These are phyloP conservation scores for Maniola jurtina DNA, from an alignment of 1,140 invertebrate species.

Conservation along the genomic window DNA sequence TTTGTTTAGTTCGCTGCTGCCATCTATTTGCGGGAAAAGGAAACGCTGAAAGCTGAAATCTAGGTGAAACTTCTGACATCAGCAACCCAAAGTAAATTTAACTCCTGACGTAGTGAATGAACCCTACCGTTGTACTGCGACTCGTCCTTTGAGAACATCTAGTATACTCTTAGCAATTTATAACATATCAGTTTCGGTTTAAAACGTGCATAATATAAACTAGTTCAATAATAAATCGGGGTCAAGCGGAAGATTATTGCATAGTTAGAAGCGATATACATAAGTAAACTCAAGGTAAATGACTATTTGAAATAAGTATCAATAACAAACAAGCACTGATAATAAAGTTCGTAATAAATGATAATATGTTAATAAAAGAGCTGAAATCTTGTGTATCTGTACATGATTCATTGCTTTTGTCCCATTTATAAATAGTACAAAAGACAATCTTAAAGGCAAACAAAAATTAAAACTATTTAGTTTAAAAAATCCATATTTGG, in stretches of 20 bases:
- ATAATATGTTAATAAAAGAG: too few species aligned
- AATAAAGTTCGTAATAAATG: too few species aligned
- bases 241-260: background rate
- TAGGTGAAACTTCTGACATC: constrained; percentile 77
- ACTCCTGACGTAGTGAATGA: constrained; percentile 71
- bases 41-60: constrained; percentile 64
- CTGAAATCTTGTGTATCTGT: too few species aligned
- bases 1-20: constrained; percentile 58
- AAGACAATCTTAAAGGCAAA: too few species aligned
- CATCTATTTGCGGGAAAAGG: constrained; percentile 64
- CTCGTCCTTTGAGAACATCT: constrained; percentile 40
- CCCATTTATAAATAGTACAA: too few species aligned
- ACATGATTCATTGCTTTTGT: too few species aligned
- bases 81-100: constrained; percentile 73
- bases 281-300: background rate
- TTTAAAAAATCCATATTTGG: too few species aligned
- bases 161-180: constrained; percentile 32
- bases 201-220: background rate
- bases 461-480: too few species aligned
- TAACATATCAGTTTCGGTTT: constrained; percentile 25
- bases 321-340: too few species aligned
- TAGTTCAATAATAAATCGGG: background rate
- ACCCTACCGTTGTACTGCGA: constrained; percentile 54
- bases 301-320: too few species aligned
- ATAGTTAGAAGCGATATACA: background rate